A percentile compares a stretch with the other conserved stretches of the same genome.
These are phyloP conservation scores for Drosophila rellima DNA, from an alignment of 2,888 invertebrate genomes.

Conservation along the genomic window DNA sequence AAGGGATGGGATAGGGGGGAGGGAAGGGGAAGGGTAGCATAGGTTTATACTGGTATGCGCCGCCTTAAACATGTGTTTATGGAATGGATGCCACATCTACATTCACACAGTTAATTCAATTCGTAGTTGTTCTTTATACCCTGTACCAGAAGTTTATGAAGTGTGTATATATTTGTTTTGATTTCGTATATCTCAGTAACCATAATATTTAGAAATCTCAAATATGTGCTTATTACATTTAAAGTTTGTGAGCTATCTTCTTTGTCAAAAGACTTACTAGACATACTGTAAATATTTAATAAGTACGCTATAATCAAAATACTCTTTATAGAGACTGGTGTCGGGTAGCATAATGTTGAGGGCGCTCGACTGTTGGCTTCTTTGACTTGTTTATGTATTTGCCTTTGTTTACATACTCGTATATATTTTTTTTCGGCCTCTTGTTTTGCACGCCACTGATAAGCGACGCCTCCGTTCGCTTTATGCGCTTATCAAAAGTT, in stretches of 20 bases:
- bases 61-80: conserved; percentile 73
- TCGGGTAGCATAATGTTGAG: not conserved
- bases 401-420: conserved; percentile 64
- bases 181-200: not conserved
- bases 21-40: conserved; percentile 25
- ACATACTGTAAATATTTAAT: too few species aligned
- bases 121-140: not conserved
- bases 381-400: conserved; percentile 25
- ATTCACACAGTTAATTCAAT: conserved; percentile 20
- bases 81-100: conserved; percentile 36
- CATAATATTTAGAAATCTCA: too few species aligned
- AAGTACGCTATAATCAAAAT: not conserved
- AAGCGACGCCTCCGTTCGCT: conserved; percentile 39
- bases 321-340: not conserved
- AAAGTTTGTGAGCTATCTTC: too few species aligned
- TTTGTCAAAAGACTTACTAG: too few species aligned
- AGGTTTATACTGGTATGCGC: conserved; percentile 65
- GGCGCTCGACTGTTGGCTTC: not conserved
- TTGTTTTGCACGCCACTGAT: conserved; percentile 66
- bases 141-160: not conserved
- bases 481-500: conserved; percentile 72
- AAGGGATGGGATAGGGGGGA: not conserved
- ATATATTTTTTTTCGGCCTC: conserved; percentile 71
- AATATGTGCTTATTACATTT: too few species aligned
- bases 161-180: not conserved